Evolutionary conservation across 2,888 invertebrate genomes (phyloP), one percentile per base, ranked within the genome.

Genomic region (Malthinus flaveolus): DNA sequence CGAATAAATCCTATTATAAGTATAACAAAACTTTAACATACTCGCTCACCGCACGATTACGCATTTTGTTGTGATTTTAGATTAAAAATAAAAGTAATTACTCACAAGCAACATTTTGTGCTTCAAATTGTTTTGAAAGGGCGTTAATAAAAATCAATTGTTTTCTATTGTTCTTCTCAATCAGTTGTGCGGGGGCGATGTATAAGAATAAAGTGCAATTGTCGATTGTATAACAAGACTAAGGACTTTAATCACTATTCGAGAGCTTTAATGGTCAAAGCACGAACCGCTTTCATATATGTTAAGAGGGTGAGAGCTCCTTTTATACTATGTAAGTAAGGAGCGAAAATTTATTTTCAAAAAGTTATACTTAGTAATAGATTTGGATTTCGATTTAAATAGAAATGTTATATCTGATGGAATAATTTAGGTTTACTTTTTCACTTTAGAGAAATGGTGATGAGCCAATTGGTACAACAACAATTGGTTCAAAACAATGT

Each of bases 221-320:
- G 60, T 62, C 64, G 64, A 65, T 65, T 66, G 63, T 63, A 58
- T 60, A 63, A 62, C 57, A 58, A 55, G 55, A 56, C 49, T 44
- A 54, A 65, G 64, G 63, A 66, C 67, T 67, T 67, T 67, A 68
- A 68, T 67, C 68, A 68, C 67, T 61, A 58, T 66, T 68, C 68
- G 65, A 67, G 66, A 61, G 61, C 64, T 67, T 42, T 68, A 67
- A 68, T 68, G 67, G 62, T 63, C 59, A 59, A 48, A 42, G 47
- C 47, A 55, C 42, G 46, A 59, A 49, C 49, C 37, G 49, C 53
- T 49, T 32, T 31, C 32, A n/a, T 31, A 31, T 45, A 45, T 32
- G 32, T 32, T 45, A 11, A 45, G 45, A 45, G 39, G 39, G 39
- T 42, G 39, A 42, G 15, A 15, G 13, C 23, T 42, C 15, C 15